Conservation (phyloP, 2,797 vertebrate species). For the Prunella strophiata region DNA sequence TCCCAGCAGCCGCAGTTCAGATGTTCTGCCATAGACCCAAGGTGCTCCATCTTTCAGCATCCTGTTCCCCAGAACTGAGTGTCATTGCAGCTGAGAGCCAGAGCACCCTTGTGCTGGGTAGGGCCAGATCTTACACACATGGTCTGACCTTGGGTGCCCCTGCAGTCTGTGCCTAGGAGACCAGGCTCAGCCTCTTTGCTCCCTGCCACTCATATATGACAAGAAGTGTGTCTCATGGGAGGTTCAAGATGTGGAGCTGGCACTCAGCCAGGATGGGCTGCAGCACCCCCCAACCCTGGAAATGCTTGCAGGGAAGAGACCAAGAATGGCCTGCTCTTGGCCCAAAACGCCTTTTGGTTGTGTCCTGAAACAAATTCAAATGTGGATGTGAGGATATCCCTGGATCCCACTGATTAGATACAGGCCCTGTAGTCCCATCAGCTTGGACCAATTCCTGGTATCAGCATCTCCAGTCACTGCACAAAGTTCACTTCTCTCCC, state of each 20-base stretch:
- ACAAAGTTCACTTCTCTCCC: background rate
- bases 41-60: background rate
- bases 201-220: background rate
- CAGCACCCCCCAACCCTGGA: background rate
- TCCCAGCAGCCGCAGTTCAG: background rate
- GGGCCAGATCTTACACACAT: background rate
- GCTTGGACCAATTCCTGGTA: background rate
- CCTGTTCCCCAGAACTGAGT: background rate
- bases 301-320: background rate
- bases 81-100: background rate
- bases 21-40: background rate
- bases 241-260: background rate
- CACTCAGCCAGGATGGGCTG: background rate
- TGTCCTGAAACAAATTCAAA: background rate
- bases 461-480: background rate
- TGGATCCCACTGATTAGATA: background rate
- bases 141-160: background rate
- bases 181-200: background rate
- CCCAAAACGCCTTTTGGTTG: fast-evolving
- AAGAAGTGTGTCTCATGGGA: background rate
- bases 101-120: background rate
- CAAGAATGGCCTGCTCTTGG: background rate
- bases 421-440: background rate
- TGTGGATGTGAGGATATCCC: background rate
- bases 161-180: background rate